phyloP scores from a whole-genome alignment of 2,888 invertebrate species.

The Nomada ferruginata region DNA sequence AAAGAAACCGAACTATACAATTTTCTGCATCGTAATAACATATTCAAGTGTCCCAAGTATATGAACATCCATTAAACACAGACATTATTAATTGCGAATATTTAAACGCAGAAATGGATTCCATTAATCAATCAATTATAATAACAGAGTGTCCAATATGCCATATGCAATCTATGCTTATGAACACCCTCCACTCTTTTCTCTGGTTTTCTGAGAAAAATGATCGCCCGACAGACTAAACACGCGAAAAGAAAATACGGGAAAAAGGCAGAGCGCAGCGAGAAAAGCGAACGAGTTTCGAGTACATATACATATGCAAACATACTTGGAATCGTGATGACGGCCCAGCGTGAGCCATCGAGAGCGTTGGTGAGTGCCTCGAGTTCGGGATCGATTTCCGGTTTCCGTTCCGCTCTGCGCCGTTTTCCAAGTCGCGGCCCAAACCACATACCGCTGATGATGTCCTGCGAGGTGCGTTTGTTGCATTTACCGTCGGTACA shows the following conservation, averaged over 20 bases:
- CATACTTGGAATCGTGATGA: conserved; percentile 83
- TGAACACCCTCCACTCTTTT: not conserved
- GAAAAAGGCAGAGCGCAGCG: not conserved
- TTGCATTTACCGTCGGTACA: conserved; percentile 76
- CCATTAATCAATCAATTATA: not conserved
- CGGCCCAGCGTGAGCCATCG: conserved; percentile 82
- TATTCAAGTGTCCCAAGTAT: too few relatives aligned
- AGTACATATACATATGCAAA: too few relatives aligned
- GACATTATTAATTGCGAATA: too few relatives aligned
- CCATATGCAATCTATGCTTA: too few relatives aligned
- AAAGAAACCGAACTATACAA: too few relatives aligned
- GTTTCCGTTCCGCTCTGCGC: conserved; percentile 82
- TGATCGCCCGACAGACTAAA: not conserved
- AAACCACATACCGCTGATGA: conserved; percentile 84
- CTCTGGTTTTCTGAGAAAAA: not conserved
- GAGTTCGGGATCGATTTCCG: conserved; percentile 77
- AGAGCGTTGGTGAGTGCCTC: conserved; percentile 82
- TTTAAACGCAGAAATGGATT: not conserved
- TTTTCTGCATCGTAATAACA: too few relatives aligned
- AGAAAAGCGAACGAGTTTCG: not conserved
- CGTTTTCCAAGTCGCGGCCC: conserved; percentile 86
- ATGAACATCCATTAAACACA: too few relatives aligned
- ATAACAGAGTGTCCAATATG: too few relatives aligned
- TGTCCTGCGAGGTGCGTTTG: conserved; percentile 67
- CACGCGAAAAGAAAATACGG: not conserved